Base-by-base conservation (phyloP, 2,888 invertebrate genomes). In the Rhamnusium bicolor region DNA sequence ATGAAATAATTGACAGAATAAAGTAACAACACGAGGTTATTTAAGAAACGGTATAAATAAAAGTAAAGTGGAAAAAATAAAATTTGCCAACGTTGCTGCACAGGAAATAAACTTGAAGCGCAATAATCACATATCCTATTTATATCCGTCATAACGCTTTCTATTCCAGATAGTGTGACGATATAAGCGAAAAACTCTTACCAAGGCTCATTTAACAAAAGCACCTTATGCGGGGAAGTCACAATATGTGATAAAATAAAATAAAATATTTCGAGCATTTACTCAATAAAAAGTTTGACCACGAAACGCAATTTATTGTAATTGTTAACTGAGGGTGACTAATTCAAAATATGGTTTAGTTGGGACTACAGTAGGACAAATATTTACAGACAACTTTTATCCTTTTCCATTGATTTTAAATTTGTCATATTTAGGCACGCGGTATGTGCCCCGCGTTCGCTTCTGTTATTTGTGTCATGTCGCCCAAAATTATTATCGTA, bases 71-170 rank as follows among this genome's bases (percentile, higher is more conserved):
- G 62, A 66, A 71, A 71, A 75, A 72, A 71, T 72, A 71, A 66
- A 76, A 78, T 77, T 77, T 72, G 32, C 60, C 67, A 58, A 14
- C 54, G 60, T 67, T 60, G 32, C 60, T 53, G 47, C 51, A 51
- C 32, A 51, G 47, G 69, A 72, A 76, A 72, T 74, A 68, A 78
- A 71, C 51, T 62, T 65, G 24, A 49, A 73, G 60, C 56, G 54
- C 75, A 71, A 69, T 73, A 77, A 78, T 80, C 76, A 72, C 77
- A 76, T 76, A 71, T 79, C 75, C 72, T 75, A 77, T 80, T 79
- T 80, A 79, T 79, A 56, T 74, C 72, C 56, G 72, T 71, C 63
- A 60, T 74, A 76, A 74, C 72, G 63, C 60, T 65, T 53, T 63
- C 47, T 12, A 47, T n/a, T 62, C 21, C 19, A 56, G 47, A 24